Base-by-base conservation (phyloP, 2,113 vertebrate genomes). In the Macrotus californicus region DNA sequence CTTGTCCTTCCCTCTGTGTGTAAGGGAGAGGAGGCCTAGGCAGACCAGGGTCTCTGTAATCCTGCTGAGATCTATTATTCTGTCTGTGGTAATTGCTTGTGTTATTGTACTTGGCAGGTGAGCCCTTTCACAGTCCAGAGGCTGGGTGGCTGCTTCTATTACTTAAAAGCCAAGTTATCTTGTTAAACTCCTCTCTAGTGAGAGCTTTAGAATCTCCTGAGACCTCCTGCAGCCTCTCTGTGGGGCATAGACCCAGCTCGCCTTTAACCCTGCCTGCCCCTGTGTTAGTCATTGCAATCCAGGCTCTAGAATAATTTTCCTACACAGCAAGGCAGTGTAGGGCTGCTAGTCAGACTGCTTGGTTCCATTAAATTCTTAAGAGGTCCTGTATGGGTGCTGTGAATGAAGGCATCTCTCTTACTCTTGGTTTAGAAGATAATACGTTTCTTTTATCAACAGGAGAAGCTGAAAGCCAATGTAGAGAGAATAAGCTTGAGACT, bases 121-220 rank as follows among this genome's bases (percentile, higher is more conserved):
- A 96, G 87, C 84, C 95, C 86, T 96, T 97, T 96, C 34, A 73
- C 70, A 81, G 91, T 94, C 95, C 34, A 67, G 95, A 94, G 91
- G 89, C 93, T 43, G 67, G 69, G 90, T 89, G 95, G 50, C 77
- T 91, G 67, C 79, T 81, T 94, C 94, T 95, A 5, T 94, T 93
- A 97, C 85, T 96, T 96, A 80, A 97, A 96, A 95, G 76, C 81
- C 8, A 39, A 95, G 82, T 87, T 96, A 96, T 92, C 94, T 95
- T 92, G 50, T 97, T 97, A 96, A 96, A 89, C 12, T 76, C 48
- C 73, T 96, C 91, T 96, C 92, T 48, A 67, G 66, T 85, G 97
- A 97, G 87, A 76, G 77, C 81, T 93, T 95, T 90, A 85, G 76
- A 92, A 29, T 92, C 90, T 95, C 90, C 46, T 3, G 79, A 91